These are phyloP conservation scores for Hirundichthys speculiger DNA, from an alignment of 2,113 vertebrate genomes.

Conservation along the genomic window DNA sequence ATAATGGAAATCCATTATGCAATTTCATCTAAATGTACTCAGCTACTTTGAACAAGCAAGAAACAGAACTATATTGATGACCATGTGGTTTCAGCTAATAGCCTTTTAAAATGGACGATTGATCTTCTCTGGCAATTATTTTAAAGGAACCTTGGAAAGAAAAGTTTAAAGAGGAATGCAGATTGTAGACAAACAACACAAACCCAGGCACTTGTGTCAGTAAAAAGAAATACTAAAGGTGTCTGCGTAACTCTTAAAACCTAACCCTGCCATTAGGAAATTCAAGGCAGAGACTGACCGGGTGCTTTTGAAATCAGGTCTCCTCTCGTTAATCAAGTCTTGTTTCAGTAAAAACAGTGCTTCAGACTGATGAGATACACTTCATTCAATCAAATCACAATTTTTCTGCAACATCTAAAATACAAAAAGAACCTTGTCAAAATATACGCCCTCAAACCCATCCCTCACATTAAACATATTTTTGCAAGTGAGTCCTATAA, in stretches of 20 bases:
- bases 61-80: slow-evolving; percentile 58
- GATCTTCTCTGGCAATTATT: slow-evolving; percentile 58
- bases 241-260: too few species aligned
- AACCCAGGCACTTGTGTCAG: not conserved
- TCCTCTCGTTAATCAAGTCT: too few species aligned
- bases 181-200: slow-evolving; percentile 10
- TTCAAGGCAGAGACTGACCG: slow-evolving; percentile 1
- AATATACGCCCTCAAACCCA: too few species aligned
- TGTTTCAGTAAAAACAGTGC: too few species aligned
- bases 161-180: slow-evolving; percentile 31
- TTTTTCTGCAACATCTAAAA: too few species aligned
- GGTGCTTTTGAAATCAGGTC: slow-evolving; percentile 13
- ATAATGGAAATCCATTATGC: slow-evolving; percentile 54
- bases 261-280: slow-evolving; percentile 7
- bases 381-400: too few species aligned
- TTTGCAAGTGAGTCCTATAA: too few species aligned
- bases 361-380: too few species aligned
- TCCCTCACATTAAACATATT: too few species aligned
- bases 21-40: slow-evolving; percentile 48
- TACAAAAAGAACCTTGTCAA: too few species aligned
- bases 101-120: slow-evolving; percentile 71
- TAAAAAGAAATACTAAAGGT: slow-evolving; percentile 1
- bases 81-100: slow-evolving; percentile 61
- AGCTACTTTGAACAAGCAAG: slow-evolving; percentile 22
- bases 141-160: slow-evolving; percentile 44